Base-by-base conservation (phyloP, 2,113 vertebrate species). In the Numenius arquata region DNA sequence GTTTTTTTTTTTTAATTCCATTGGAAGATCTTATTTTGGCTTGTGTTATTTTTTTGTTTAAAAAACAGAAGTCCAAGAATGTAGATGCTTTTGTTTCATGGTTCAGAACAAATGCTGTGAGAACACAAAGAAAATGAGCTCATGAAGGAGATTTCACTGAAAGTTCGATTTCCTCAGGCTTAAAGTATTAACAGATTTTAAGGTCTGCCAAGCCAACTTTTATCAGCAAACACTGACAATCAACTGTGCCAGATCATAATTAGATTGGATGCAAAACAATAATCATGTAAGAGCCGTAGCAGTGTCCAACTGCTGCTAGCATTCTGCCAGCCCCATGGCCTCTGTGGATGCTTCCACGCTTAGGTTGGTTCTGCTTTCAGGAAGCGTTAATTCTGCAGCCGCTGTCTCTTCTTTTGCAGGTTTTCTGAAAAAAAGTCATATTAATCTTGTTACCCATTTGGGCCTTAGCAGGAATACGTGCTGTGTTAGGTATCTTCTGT, bases 81-180 rank as follows among this genome's bases (percentile, higher is more conserved):
- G 0, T 3, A 23, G 13, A 22, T 79, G 36, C 14, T 55, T 88
- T 72, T 80, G 19, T 38, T 91, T 56, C 5, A 3, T 72, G 17
- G 19, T 32, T 79, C 67, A 45, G 71, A 45, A 43, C 9, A 43
- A 67, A 43, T 26, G 32, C 11, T 40, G 18, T 18, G 23, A 67
- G 70, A 55, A 62, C 18, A 36, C 0, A 1, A 61, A 41, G 47
- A 56, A 52, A 41, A 67, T 16, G 7, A 66, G 20, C 0, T 0
- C 2, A 8, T 63, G 43, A 53, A 71, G 55, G 43, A 36, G 11
- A 27, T 30, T 48, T 75, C 2, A 5, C 30, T 19, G 26, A 17
- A 53, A 45, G 25, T 45, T 47, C 0, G 0, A 4, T 72, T 85
- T 95, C 34, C 34, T 81, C 30, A 45, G 41, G 18, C 21, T 43